Percentiles rank a stretch among this genome's conserved stretches.
These are phyloP conservation scores for Mormyrus lacerda DNA, from an alignment of 2,113 vertebrate genomes.

Conservation along the genomic window DNA sequence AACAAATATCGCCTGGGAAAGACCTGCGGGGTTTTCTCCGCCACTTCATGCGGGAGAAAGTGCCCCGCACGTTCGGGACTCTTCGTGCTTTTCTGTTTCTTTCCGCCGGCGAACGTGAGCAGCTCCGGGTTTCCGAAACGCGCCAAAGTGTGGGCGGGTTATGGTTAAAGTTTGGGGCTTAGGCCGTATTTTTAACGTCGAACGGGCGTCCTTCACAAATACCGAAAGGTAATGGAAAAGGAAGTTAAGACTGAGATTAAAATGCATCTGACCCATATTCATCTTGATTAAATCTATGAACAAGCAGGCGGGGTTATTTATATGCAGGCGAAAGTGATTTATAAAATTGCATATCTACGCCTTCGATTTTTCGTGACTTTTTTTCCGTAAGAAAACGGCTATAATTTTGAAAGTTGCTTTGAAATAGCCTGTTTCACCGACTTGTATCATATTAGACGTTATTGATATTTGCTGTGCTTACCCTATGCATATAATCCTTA, in stretches of 20 bases:
- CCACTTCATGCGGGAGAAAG: conserved; percentile 15
- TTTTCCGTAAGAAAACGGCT: not conserved
- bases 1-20: conserved; percentile 8
- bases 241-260: conserved; percentile 28
- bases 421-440: not conserved
- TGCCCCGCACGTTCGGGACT: conserved; percentile 20
- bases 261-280: conserved; percentile 32
- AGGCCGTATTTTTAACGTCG: conserved; percentile 16
- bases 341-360: not conserved
- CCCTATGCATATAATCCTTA: not conserved
- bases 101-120: conserved; percentile 12
- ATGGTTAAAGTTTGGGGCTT: not conserved
- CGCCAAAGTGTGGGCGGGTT: not conserved
- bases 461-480: not conserved
- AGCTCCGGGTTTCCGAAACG: not conserved
- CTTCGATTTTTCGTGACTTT: not conserved
- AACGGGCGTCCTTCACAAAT: conserved; percentile 27
- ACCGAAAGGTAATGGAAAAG: conserved; percentile 21
- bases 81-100: not conserved
- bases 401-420: not conserved
- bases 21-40: not conserved
- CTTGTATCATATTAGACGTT: not conserved
- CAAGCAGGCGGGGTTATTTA: conserved; percentile 6
- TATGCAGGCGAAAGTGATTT: not conserved
- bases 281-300: conserved; percentile 30